Conservation (phyloP, 2,888 invertebrate species). For the Clivina fossor region DNA sequence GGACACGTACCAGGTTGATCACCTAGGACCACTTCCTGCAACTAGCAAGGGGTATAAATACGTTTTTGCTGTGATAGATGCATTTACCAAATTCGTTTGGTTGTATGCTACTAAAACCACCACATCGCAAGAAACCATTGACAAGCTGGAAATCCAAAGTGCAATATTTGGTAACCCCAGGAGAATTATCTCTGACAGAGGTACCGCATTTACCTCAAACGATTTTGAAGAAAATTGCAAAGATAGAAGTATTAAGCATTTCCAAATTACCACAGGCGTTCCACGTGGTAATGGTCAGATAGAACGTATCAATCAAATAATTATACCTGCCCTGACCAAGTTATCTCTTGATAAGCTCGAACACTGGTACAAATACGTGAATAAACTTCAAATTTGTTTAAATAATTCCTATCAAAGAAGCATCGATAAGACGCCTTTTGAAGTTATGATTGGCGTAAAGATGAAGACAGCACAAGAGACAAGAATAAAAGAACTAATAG, state of each 20-base stretch:
- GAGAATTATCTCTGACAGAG: constrained; percentile 30
- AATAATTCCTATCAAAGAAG: constrained; percentile 35
- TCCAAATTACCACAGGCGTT: constrained; percentile 25
- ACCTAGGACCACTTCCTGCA: constrained; percentile 21
- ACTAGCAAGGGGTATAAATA: constrained; percentile 30
- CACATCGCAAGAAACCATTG: constrained; percentile 24
- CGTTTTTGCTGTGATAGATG: constrained; percentile 29
- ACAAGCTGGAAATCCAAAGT: constrained; percentile 25
- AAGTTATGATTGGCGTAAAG: constrained; percentile 32
- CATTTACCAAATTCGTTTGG: constrained; percentile 34
- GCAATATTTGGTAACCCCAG: constrained; percentile 33
- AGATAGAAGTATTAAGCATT: constrained; percentile 25
- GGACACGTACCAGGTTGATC: constrained; percentile 30
- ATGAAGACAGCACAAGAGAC: constrained; percentile 33
- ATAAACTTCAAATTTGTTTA: constrained; percentile 15
- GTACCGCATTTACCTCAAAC: constrained; percentile 29
- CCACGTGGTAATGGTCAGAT: constrained; percentile 33
- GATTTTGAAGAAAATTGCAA: constrained; percentile 29
- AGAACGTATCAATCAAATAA: constrained; percentile 29
- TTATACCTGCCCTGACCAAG: constrained; percentile 32
- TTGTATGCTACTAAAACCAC: constrained; percentile 33
- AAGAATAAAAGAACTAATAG: constrained; percentile 29
- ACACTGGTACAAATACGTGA: constrained; percentile 25
- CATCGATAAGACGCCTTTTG: constrained; percentile 29
- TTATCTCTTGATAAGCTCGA: constrained; percentile 25